These are phyloP conservation scores for Holothuria leucospilota DNA, from an alignment of 53 echinoderm and acorn worm genomes.

Conservation along the genomic window DNA sequence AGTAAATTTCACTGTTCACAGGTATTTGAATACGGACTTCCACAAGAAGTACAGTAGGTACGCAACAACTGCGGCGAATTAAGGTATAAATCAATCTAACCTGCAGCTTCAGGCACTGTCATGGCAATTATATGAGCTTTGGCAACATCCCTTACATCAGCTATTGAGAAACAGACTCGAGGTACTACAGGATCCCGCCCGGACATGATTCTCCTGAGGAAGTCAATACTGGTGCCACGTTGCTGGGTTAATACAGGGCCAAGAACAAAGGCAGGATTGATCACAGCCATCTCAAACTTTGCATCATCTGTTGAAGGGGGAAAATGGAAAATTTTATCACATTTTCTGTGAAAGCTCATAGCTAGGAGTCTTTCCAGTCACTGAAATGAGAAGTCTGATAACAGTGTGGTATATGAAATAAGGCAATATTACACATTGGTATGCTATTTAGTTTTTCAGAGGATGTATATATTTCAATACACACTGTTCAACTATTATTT, in stretches of 20 bases:
- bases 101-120: constrained; percentile 68
- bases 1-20: no score
- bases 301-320: constrained; percentile 72
- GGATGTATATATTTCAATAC: no score
- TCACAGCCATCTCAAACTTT: constrained; percentile 83
- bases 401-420: no score
- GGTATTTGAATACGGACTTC: no score
- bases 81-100: constrained; percentile 25
- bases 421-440: no score
- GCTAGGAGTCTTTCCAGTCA: no score
- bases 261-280: constrained; percentile 79
- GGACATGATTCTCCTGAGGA: constrained; percentile 65
- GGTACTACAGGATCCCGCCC: constrained; percentile 16
- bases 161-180: constrained; percentile 33
- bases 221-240: constrained; percentile 69
- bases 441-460: no score
- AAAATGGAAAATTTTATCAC: neutral
- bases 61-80: no score
- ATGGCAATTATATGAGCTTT: constrained; percentile 78
- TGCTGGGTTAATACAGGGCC: constrained; percentile 75
- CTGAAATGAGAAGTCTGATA: no score
- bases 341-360: no score
- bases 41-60: no score
- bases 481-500: no score
- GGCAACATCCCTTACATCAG: constrained; percentile 86